These are phyloP conservation scores for Arremon aurantiirostris DNA, from an alignment of 2,797 vertebrate genomes.

Conservation along the genomic window DNA sequence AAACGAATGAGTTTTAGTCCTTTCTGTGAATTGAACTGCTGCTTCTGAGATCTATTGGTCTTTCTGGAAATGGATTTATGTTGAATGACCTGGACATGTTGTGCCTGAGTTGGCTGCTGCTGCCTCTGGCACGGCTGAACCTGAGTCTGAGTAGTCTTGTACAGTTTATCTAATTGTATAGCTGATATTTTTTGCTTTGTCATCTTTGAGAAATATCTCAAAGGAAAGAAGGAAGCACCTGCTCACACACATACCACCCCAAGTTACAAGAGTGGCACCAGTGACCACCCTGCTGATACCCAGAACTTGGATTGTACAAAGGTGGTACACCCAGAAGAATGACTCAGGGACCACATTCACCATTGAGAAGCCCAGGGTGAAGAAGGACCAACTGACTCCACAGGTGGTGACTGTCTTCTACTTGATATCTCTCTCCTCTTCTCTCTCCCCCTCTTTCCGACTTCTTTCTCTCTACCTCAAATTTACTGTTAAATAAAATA, in stretches of 20 bases:
- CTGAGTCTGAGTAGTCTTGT: background rate
- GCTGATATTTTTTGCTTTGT: background rate
- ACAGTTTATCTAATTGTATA: background rate
- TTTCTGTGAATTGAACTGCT: background rate
- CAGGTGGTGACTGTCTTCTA: background rate
- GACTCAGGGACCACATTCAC: fast-evolving
- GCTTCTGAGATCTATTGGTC: background rate
- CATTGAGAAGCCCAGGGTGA: background rate
- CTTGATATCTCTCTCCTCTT: background rate
- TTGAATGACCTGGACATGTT: background rate
- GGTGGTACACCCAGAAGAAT: background rate
- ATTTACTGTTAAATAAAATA: background rate
- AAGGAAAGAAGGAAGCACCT: background rate
- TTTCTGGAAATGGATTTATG: background rate
- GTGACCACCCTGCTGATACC: fast-evolving
- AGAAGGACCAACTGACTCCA: background rate
- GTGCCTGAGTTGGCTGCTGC: background rate
- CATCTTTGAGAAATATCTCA: background rate
- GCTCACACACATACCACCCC: background rate
- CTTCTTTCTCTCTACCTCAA: background rate
- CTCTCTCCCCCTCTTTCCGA: fast-evolving
- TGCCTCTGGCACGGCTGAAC: background rate
- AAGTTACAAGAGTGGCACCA: fast-evolving
- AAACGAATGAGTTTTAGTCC: background rate
- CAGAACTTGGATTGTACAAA: background rate